Conservation (phyloP, 2,113 vertebrate genomes). For the Erpornis zantholeuca region DNA sequence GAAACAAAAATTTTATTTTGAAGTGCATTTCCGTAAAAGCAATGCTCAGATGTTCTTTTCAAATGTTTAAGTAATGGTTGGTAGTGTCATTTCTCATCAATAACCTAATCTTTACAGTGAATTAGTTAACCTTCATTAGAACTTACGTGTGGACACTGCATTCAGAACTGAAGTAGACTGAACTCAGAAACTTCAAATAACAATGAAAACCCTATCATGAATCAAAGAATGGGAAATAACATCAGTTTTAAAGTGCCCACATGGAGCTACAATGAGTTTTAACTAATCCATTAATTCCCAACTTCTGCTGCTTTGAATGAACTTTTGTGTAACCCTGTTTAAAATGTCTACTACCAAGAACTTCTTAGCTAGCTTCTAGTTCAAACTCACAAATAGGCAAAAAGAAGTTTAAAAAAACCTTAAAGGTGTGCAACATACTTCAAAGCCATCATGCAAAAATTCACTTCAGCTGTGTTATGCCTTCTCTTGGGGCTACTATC, state of each 20-base stretch:
- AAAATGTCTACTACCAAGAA: not conserved
- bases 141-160: not conserved
- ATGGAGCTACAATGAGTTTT: not conserved
- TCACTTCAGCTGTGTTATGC: not conserved
- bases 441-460: not conserved
- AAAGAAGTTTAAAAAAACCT: not conserved
- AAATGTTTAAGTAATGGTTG: not conserved
- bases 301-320: not conserved
- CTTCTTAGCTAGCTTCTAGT: not conserved
- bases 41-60: not conserved
- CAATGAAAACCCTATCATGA: not conserved
- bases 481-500: not conserved
- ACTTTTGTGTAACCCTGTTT: not conserved
- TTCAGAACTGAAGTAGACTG: not conserved
- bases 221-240: not conserved
- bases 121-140: not conserved
- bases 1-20: not conserved
- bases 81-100: not conserved
- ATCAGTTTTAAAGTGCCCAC: not conserved
- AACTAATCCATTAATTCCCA: not conserved
- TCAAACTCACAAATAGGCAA: not conserved
- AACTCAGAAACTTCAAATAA: not conserved
- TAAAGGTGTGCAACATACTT: not conserved
- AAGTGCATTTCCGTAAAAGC: not conserved
- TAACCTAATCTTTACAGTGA: not conserved